A percentile compares a stretch with the other conserved stretches of the same genome.
Evolutionary conservation across 2,888 invertebrate species (phyloP).

Genomic region (Parnassius apollo): DNA sequence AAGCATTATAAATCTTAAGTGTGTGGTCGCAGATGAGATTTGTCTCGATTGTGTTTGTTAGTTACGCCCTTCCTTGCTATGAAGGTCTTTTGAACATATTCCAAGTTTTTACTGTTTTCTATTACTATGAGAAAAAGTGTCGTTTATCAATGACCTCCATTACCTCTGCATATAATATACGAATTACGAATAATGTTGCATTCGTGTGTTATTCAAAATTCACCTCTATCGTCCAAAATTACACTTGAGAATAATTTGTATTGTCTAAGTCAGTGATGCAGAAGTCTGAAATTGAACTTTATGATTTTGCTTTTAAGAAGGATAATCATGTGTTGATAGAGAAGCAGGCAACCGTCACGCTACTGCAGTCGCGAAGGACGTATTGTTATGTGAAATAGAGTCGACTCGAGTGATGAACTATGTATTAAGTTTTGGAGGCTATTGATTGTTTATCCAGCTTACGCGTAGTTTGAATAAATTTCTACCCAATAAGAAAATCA

Average conservation of each 20-base stretch:
- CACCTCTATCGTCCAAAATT: not conserved
- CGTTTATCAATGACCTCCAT: conserved; percentile 22
- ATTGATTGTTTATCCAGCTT: conserved; percentile 3
- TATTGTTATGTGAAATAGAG: conserved; percentile 23
- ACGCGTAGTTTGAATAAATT: not conserved
- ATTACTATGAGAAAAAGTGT: conserved; percentile 27
- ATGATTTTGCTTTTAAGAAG: not conserved
- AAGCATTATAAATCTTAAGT: conserved; percentile 1
- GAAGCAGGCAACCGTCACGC: conserved; percentile 18
- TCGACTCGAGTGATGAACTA: conserved; percentile 26
- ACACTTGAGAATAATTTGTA: conserved; percentile 5
- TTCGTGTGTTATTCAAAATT: not conserved
- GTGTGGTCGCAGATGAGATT: not conserved
- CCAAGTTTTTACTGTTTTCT: conserved; percentile 26
- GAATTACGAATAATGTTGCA: conserved; percentile 4
- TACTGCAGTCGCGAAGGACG: conserved; percentile 22
- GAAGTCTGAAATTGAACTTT: conserved; percentile 10
- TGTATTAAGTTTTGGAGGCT: conserved; percentile 21
- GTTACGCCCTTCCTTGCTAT: not conserved
- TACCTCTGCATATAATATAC: conserved; percentile 18
- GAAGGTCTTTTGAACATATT: not conserved
- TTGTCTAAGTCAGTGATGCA: not conserved
- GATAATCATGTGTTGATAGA: conserved; percentile 6
- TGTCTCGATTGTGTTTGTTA: not conserved
- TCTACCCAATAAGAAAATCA: too few relatives aligned